Base-by-base conservation (phyloP, 1,140 invertebrate species). In the Anadara kagoshimensis region DNA sequence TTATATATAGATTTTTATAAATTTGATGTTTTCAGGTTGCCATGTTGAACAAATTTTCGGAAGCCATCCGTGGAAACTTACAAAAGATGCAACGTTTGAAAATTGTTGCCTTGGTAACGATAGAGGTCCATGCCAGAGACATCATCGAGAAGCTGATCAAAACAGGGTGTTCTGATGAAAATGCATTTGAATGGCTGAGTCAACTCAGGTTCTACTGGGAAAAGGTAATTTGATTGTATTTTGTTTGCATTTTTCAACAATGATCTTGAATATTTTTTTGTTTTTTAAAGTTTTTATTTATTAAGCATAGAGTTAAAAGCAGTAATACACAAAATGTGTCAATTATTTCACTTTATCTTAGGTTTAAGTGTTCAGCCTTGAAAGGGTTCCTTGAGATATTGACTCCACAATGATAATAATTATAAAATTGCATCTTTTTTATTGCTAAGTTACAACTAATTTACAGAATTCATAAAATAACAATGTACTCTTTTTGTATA, bases 91-190 rank as follows among this genome's bases (percentile, higher is more conserved):
- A 95, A 79, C 90, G 95, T n/a, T 88, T 93, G n/a, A 96, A 96
- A 89, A 94, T 95, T 78, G 88, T 90, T 26, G 93, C 94, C 1
- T 88, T 96, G 24, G 93, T 96, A 22, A 95, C 95, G 11, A 94
- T 96, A 75, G 94, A 96, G 88, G 95, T 96, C 79, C 95, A 96
- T 88, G 94, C 94, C 0, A 91, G 95, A 68, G 95, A 96, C 89
- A 95, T 95, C 26, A 94, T 96, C 45, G 95, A 96, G 82, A 93
- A 92, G 78, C 92, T 97, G 91, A 85, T 88, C 56, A 90, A 90
- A 77, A 76, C 74, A 22, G 93, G 93, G 80, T 94, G 93, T 79
- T 93, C 92, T 86, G 93, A 94, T 83, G 91, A 93, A 11, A 91
- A 92, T 16, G 91, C 93, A 2, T 91, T 91, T 84, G 89, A 90